A percentile compares a stretch with the other conserved stretches of the same genome.
Evolutionary conservation across 2,113 vertebrate species (phyloP).

Genomic region (Toxotes chatareus): DNA sequence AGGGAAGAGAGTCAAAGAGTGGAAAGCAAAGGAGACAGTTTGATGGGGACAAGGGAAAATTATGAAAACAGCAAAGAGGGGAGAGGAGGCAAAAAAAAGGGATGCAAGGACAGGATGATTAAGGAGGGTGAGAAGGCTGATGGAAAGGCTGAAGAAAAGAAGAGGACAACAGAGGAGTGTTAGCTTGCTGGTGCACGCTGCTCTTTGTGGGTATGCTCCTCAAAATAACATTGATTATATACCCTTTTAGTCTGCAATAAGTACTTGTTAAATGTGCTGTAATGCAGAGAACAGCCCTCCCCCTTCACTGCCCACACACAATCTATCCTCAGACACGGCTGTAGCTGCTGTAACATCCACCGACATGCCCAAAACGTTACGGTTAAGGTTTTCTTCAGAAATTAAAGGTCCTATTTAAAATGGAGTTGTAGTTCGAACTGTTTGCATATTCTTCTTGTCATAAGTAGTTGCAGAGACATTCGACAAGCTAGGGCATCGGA

Average conservation of each 20-base stretch:
- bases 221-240: constrained; percentile 77
- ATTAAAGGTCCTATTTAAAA: neutral
- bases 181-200: constrained; percentile 32
- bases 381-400: neutral
- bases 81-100: constrained; percentile 30
- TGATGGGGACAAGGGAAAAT: neutral
- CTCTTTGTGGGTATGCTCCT: constrained; percentile 45
- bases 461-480: neutral
- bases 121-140: constrained; percentile 58
- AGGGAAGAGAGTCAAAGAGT: neutral
- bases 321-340: constrained; percentile 17
- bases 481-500: neutral
- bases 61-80: neutral
- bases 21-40: neutral
- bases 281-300: constrained; percentile 36
- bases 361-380: neutral
- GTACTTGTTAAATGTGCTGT: constrained; percentile 66
- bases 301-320: constrained; percentile 58
- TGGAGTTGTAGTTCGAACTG: neutral
- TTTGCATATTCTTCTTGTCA: neutral
- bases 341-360: constrained; percentile 9
- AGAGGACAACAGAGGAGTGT: constrained; percentile 46
- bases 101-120: constrained; percentile 54
- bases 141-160: constrained; percentile 38
- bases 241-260: constrained; percentile 61